Evolutionary conservation across 1,140 invertebrate genomes (phyloP), one percentile per base, ranked within the genome.

Genomic region (Drosophila triauraria): DNA sequence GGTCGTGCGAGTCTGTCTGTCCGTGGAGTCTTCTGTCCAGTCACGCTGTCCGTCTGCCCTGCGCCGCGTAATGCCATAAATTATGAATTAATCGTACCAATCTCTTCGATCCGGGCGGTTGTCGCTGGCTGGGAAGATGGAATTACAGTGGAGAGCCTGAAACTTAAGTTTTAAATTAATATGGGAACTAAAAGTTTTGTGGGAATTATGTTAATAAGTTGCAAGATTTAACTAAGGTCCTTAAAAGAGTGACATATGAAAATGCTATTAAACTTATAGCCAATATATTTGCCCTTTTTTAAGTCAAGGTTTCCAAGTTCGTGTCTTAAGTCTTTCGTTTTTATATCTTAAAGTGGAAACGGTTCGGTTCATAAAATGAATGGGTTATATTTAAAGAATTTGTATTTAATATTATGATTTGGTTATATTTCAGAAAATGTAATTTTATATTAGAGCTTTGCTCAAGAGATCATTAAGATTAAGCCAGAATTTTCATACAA

Each of bases 291-390:
- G 0, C 0, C 4, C 13, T 13, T 0, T 13, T 1, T 38, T 3
- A 10, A 10, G 32, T 0, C 9, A 35, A 35, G 9, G 9, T 1
- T 0, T 10, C 0, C 13, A 2, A 70, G 80, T 78, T 82, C 17
- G 80, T 78, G 69, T 63, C 61, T 44, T 40, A 53, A 75, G 75
- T 72, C 61, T 53, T 83, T 76, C 13, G 61, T 61, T 62, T 62
- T 27, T 20, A 48, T 53, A 27, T 3, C 3, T 10, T 4, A 2
- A 48, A 43, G 17, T 17, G 2, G 6, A 1, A 43, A 43, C 0
- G 0, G 6, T n/a, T 42, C 1, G 2, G 15, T 25, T 25, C 1
- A 3, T 7, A 15, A 6, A 8, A 0, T 1, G 10, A 12, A 12
- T 10, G 0, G 0, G 32, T 35, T 35, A 0, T 35, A 10, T 12